Evolutionary conservation across 1,140 invertebrate species (phyloP).

Genomic region (Dendrolimus punctatus): DNA sequence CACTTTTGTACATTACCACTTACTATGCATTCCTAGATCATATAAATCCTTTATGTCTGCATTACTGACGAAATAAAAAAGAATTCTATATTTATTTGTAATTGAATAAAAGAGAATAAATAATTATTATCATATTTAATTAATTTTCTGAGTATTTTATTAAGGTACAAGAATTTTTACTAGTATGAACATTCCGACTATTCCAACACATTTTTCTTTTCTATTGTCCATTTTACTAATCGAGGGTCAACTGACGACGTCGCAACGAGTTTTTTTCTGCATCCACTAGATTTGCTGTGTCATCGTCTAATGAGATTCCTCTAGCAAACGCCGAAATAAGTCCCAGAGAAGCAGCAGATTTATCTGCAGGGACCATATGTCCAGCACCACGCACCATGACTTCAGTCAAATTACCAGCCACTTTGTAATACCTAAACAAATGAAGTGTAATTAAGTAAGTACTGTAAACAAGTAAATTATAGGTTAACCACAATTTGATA

Average conservation of each 20-base stretch:
- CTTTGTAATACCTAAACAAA: conserved; percentile 74
- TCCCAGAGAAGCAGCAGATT: conserved; percentile 65
- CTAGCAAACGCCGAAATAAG: conserved; percentile 62
- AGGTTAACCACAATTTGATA: too few species aligned
- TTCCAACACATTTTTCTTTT: too few species aligned
- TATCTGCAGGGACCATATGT: conserved; percentile 79
- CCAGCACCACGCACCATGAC: conserved; percentile 77
- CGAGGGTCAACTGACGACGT: conserved; percentile 23
- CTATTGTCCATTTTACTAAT: conserved; percentile 10
- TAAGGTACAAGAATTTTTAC: too few species aligned
- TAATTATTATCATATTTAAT: too few species aligned
- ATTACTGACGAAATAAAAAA: too few species aligned
- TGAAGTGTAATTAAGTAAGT: neutral
- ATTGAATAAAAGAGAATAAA: too few species aligned
- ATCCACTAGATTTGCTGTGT: conserved; percentile 41
- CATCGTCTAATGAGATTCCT: conserved; percentile 32
- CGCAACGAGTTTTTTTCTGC: conserved; percentile 39
- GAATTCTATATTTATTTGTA: too few species aligned
- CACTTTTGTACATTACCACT: too few species aligned
- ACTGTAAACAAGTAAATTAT: neutral
- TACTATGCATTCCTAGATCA: too few species aligned
- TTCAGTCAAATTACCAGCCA: conserved; percentile 74
- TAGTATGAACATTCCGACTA: too few species aligned
- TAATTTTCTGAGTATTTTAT: too few species aligned
- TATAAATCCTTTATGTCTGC: too few species aligned